Percentiles rank a stretch among this genome's conserved stretches.
Evolutionary conservation across 37 sponge, comb jelly and placozoan genomes (phyloP).

Genomic region (Ephydatia muelleri): DNA sequence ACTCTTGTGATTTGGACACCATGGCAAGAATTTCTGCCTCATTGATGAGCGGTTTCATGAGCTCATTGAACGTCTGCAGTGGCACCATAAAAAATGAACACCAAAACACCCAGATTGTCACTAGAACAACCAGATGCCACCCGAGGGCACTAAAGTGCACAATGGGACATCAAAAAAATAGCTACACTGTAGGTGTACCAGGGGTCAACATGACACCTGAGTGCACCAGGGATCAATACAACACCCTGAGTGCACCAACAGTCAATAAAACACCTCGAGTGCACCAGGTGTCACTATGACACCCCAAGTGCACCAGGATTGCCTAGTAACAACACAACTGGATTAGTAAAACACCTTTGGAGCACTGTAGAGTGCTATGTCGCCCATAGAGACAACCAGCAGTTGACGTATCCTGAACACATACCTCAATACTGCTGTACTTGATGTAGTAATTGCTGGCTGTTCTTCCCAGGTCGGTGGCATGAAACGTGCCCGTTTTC

Average conservation of each 20-base stretch:
- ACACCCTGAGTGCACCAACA: too few species aligned
- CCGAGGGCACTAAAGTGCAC: too few species aligned
- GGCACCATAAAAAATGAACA: background rate
- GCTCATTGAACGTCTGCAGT: conserved; percentile 80
- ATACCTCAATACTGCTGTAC: conserved; percentile 89
- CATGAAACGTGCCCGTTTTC: conserved; percentile 61
- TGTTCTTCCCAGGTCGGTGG: conserved; percentile 93
- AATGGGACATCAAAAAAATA: too few species aligned
- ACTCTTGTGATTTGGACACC: conserved; percentile 89
- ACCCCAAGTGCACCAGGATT: background rate
- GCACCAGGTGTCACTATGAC: too few species aligned
- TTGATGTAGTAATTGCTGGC: conserved; percentile 98
- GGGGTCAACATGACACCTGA: too few species aligned
- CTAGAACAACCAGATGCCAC: too few species aligned
- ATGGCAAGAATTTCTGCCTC: conserved; percentile 78
- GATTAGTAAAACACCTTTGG: background rate
- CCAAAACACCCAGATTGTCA: too few species aligned
- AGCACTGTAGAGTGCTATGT: background rate
- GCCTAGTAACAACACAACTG: too few species aligned
- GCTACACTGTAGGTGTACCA: too few species aligned
- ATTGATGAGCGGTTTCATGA: conserved; percentile 72
- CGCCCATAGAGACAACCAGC: background rate
- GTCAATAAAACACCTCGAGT: too few species aligned
- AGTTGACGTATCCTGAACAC: background rate
- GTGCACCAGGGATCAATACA: too few species aligned